phyloP scores from a whole-genome alignment of 2,797 vertebrate species.

The Alcedo quadribrachys region DNA sequence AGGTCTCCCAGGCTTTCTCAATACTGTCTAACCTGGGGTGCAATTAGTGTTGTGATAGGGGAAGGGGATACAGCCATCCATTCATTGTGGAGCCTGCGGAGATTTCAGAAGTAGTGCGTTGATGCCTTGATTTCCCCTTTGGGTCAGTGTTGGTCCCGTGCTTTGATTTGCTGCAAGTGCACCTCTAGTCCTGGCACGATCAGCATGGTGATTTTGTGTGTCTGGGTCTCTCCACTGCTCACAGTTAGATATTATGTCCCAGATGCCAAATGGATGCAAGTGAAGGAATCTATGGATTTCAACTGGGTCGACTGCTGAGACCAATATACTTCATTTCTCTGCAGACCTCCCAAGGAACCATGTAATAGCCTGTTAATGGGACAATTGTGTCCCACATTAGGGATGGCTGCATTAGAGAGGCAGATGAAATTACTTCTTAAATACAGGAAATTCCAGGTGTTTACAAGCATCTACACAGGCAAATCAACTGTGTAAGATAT shows the following conservation, averaged over 20 bases:
- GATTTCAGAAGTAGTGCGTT: background rate
- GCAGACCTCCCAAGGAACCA: background rate
- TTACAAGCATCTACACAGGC: background rate
- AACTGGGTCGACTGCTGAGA: background rate
- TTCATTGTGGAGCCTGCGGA: background rate
- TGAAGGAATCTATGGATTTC: background rate
- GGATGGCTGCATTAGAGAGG: background rate
- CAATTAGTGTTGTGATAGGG: background rate
- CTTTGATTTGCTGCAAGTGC: background rate
- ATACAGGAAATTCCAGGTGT: background rate
- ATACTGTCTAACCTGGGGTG: background rate
- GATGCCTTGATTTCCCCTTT: background rate
- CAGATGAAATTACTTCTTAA: background rate
- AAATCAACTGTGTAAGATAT: background rate
- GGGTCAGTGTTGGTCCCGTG: background rate
- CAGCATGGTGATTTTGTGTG: background rate
- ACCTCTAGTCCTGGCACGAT: background rate
- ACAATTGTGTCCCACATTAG: background rate
- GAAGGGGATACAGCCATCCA: background rate
- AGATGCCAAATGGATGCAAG: background rate
- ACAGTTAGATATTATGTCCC: background rate
- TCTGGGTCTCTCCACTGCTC: background rate
- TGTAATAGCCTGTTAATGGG: background rate
- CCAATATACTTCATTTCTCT: background rate
- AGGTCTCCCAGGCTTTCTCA: background rate